Percentiles rank a stretch among this genome's conserved stretches.
phyloP scores from a whole-genome alignment of 2,113 vertebrate genomes.

The Calyptomena viridis region DNA sequence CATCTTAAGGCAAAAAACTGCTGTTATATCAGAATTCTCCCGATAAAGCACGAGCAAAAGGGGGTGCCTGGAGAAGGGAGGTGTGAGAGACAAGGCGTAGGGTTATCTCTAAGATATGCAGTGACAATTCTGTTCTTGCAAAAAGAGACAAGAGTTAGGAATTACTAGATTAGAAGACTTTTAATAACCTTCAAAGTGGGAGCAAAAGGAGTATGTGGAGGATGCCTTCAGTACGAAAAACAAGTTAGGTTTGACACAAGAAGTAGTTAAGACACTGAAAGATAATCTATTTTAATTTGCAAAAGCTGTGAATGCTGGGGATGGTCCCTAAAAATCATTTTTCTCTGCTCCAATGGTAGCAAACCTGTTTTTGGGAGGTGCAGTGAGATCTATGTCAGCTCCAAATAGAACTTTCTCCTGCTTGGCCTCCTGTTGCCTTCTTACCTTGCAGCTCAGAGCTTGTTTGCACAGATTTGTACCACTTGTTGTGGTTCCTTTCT shows the following conservation, averaged over 20 bases:
- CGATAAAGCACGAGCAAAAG: neutral
- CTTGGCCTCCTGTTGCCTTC: neutral
- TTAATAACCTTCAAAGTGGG: neutral
- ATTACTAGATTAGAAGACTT: neutral
- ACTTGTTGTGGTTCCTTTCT: too few relatives aligned
- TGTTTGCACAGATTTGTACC: too few relatives aligned
- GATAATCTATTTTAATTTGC: neutral
- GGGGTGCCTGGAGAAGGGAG: neutral
- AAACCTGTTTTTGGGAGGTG: neutral
- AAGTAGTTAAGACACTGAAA: neutral
- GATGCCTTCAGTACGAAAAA: neutral
- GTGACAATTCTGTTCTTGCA: neutral
- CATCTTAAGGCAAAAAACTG: neutral
- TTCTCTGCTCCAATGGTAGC: neutral
- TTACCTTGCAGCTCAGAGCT: neutral
- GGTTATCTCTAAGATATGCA: constrained; percentile 10
- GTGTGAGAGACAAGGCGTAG: neutral
- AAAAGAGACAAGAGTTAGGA: neutral
- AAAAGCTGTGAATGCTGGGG: neutral
- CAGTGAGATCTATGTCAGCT: neutral
- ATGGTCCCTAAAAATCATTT: neutral
- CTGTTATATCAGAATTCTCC: neutral
- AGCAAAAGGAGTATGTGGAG: neutral
- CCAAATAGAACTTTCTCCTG: neutral
- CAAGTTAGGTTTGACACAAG: neutral